These are phyloP conservation scores for Alcis repandata DNA, from an alignment of 2,888 invertebrate genomes.

Conservation along the genomic window DNA sequence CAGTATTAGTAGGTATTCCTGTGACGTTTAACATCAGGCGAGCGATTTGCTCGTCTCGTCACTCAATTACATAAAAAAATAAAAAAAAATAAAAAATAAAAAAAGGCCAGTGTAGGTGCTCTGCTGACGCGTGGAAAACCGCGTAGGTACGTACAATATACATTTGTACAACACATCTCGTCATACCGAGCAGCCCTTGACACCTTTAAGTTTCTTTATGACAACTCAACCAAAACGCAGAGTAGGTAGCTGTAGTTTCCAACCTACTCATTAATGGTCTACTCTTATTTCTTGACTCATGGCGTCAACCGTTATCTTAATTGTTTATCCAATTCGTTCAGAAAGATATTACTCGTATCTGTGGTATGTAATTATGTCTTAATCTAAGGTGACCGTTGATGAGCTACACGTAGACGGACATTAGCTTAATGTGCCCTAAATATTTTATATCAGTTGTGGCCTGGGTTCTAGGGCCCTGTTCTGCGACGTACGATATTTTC, in stretches of 20 bases:
- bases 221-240: slow-evolving; percentile 40
- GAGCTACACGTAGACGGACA: slow-evolving; percentile 37
- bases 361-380: slow-evolving; percentile 47
- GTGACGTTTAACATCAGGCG: no score
- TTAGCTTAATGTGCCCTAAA: slow-evolving; percentile 53
- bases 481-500: no score
- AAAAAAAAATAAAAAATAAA: background rate
- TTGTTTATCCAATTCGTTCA: slow-evolving; percentile 64
- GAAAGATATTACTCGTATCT: slow-evolving; percentile 48
- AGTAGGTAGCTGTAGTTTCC: slow-evolving; percentile 23
- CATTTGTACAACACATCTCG: slow-evolving; percentile 19
- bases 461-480: no score
- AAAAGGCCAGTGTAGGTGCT: background rate
- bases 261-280: slow-evolving; percentile 51
- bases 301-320: slow-evolving; percentile 68
- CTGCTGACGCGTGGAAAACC: slow-evolving; percentile 12
- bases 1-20: no score
- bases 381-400: slow-evolving; percentile 43
- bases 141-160: slow-evolving; percentile 8
- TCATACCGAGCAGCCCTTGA: slow-evolving; percentile 52
- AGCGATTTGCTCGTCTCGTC: no score
- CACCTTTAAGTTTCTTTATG: slow-evolving; percentile 50
- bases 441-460: slow-evolving; percentile 48
- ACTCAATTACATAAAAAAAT: no score
- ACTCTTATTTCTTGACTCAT: slow-evolving; percentile 55